phyloP scores from a whole-genome alignment of 2,888 invertebrate genomes.

The Orchestes rusci region DNA sequence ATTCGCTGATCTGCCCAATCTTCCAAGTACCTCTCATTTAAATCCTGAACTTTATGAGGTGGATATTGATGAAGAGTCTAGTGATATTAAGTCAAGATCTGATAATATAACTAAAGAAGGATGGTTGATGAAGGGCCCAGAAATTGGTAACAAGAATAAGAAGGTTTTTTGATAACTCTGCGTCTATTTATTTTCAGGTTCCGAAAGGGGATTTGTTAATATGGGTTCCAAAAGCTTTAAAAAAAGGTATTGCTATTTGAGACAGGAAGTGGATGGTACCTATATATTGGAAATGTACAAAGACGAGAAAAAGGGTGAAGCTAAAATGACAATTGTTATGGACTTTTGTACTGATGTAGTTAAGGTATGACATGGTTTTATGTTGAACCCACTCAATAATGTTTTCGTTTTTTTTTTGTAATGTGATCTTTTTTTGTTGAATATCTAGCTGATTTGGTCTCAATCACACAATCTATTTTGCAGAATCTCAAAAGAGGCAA shows the following conservation, averaged over 20 bases:
- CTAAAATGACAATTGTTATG: conserved; percentile 87
- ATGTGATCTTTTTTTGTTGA: not conserved
- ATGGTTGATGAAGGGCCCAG: conserved; percentile 85
- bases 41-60: conserved; percentile 84
- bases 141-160: conserved; percentile 52
- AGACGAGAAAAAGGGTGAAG: conserved; percentile 86
- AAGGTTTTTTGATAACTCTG: not conserved
- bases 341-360: conserved; percentile 88
- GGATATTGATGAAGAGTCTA: conserved; percentile 80
- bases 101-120: conserved; percentile 82
- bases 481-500: conserved; percentile 79
- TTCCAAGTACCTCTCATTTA: conserved; percentile 46
- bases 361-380: conserved; percentile 55
- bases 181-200: conserved; percentile 41
- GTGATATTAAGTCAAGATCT: conserved; percentile 57
- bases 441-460: not conserved
- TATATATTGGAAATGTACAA: conserved; percentile 88
- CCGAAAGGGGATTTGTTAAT: conserved; percentile 84
- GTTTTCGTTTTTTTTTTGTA: too few relatives aligned
- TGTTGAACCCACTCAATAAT: too few relatives aligned
- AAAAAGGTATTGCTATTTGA: conserved; percentile 79
- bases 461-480: conserved; percentile 21
- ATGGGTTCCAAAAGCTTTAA: conserved; percentile 91
- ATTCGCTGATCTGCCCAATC: conserved; percentile 81
- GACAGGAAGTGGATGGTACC: conserved; percentile 85